Evolutionary conservation across 2,888 invertebrate genomes (phyloP).

Genomic region (Allolobophora icterica): DNA sequence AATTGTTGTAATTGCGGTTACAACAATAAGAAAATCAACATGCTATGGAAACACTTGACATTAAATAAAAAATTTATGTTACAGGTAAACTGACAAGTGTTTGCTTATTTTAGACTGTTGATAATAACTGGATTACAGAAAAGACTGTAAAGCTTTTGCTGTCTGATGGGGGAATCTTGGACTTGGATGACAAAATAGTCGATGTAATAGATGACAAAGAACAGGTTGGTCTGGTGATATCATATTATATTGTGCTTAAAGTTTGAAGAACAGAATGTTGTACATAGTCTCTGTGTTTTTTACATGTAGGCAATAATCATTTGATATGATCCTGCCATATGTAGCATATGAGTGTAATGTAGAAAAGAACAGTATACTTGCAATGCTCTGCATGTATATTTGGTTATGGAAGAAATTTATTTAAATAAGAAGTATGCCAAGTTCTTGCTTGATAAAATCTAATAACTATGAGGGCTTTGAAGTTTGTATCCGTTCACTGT

Average conservation of each 20-base stretch:
- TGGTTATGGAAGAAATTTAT: too few species aligned
- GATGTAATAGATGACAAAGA: slow-evolving; percentile 41
- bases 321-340: too few species aligned
- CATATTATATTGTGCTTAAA: background rate
- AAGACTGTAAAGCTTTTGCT: slow-evolving; percentile 31
- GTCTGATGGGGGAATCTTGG: slow-evolving; percentile 38
- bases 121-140: background rate
- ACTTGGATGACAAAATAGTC: slow-evolving; percentile 37
- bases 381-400: background rate
- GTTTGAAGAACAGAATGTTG: background rate
- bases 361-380: too few species aligned
- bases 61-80: background rate
- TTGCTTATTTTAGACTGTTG: background rate
- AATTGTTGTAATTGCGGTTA: too few species aligned
- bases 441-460: background rate
- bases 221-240: slow-evolving; percentile 27
- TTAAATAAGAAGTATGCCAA: background rate
- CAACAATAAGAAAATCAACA: background rate
- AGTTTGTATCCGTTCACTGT: background rate
- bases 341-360: too few species aligned
- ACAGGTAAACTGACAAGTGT: background rate
- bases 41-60: background rate
- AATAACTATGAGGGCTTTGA: background rate
- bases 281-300: too few species aligned
- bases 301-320: too few species aligned